phyloP scores from a whole-genome alignment of 92 coral and sea anemone species.

The Heteractis magnifica region DNA sequence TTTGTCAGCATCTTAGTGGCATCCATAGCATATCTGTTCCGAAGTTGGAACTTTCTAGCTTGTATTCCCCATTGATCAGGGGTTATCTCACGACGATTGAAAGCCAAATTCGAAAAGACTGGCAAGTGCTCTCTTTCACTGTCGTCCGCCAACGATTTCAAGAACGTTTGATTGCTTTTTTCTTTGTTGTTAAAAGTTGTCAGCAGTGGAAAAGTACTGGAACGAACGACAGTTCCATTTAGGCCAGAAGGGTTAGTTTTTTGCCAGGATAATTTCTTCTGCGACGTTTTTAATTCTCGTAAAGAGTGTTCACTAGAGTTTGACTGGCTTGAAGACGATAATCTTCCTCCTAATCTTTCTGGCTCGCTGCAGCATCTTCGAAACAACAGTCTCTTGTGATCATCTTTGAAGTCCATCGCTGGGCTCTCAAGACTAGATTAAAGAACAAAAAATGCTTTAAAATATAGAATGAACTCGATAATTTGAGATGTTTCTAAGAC shows the following conservation, averaged over 20 bases:
- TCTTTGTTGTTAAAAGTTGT: background rate
- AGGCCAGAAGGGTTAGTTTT: background rate
- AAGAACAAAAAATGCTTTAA: background rate
- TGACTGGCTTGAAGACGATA: constrained; percentile 3
- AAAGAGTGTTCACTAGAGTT: constrained; percentile 18
- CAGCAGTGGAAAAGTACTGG: constrained; percentile 28
- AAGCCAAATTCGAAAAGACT: background rate
- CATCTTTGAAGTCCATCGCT: background rate
- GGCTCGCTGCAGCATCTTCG: constrained; percentile 43
- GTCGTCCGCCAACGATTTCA: background rate
- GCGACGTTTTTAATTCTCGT: background rate
- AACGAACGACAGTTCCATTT: constrained; percentile 8
- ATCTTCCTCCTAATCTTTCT: background rate
- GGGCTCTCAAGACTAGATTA: background rate
- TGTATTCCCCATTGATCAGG: constrained; percentile 26
- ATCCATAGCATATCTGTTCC: constrained; percentile 22
- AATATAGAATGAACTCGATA: background rate
- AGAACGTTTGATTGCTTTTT: background rate
- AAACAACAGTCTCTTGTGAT: background rate
- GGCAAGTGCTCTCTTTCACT: constrained; percentile 1
- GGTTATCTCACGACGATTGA: constrained; percentile 3
- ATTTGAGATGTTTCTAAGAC: background rate
- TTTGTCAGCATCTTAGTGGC: background rate
- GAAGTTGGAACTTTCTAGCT: constrained; percentile 28
- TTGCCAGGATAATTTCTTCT: background rate